Conservation (phyloP, 2,113 vertebrate species). For the Gnathochromis pfefferi region DNA sequence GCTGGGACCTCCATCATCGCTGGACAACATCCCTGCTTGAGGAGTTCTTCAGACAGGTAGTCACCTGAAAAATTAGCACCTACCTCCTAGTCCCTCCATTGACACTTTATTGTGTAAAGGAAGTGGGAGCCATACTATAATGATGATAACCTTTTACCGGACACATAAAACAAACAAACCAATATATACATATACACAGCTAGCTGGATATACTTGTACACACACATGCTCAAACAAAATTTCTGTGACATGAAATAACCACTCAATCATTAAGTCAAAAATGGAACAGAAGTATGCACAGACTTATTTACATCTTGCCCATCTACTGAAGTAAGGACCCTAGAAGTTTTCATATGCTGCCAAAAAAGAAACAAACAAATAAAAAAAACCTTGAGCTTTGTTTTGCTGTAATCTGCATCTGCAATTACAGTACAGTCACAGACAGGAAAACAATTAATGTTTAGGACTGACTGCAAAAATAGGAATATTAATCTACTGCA, state of each 20-base stretch:
- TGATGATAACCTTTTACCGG: background rate
- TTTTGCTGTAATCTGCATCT: background rate
- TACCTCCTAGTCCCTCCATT: background rate
- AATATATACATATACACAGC: background rate
- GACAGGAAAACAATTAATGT: background rate
- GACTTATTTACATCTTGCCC: background rate
- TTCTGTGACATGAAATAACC: background rate
- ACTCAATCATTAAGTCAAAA: background rate
- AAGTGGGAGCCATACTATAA: background rate
- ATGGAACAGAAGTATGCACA: background rate
- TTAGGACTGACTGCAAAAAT: background rate
- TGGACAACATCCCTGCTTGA: slow-evolving; percentile 93
- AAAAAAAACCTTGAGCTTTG: background rate
- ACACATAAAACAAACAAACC: background rate
- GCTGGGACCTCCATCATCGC: slow-evolving; percentile 84
- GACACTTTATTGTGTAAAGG: background rate
- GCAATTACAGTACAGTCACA: background rate
- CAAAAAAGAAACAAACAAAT: background rate
- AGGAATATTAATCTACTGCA: background rate
- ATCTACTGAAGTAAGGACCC: background rate
- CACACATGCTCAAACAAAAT: background rate
- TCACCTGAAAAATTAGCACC: background rate
- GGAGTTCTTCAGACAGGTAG: slow-evolving; percentile 94
- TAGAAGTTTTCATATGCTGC: background rate
- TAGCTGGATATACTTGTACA: background rate